phyloP scores from a whole-genome alignment of 1,140 invertebrate species.

The Anagrus nilaparvatae region DNA sequence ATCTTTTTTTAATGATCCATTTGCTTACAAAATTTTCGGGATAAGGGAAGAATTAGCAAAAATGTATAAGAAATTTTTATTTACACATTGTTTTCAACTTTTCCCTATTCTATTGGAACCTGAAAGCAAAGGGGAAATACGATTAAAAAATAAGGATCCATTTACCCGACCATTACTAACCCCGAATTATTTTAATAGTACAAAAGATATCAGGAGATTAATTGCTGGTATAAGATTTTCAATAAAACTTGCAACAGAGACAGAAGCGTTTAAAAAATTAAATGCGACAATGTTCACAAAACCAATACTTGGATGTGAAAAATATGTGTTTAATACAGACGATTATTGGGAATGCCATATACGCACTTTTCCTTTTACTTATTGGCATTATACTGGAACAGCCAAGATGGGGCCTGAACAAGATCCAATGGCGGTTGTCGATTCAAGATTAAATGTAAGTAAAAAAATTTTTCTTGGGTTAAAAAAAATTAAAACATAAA shows the following conservation, averaged over 20 bases:
- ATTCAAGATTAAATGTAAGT: too few relatives aligned
- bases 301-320: slow-evolving; percentile 60
- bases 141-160: slow-evolving; percentile 71
- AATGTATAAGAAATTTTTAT: slow-evolving; percentile 56
- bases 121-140: slow-evolving; percentile 67
- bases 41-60: too few relatives aligned
- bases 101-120: slow-evolving; percentile 77
- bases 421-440: slow-evolving; percentile 42
- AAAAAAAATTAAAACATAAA: too few relatives aligned
- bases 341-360: slow-evolving; percentile 78
- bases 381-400: too few relatives aligned
- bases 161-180: slow-evolving; percentile 85
- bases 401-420: slow-evolving; percentile 20
- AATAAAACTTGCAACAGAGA: slow-evolving; percentile 61
- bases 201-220: slow-evolving; percentile 65
- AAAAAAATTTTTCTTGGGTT: too few relatives aligned
- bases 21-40: slow-evolving; percentile 73
- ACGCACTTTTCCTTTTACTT: too few relatives aligned
- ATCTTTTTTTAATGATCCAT: slow-evolving; percentile 75
- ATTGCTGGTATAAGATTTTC: slow-evolving; percentile 76
- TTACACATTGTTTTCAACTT: slow-evolving; percentile 63
- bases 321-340: slow-evolving; percentile 58
- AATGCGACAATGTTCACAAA: slow-evolving; percentile 58
- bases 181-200: slow-evolving; percentile 80
- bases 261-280: slow-evolving; percentile 56